phyloP scores from a whole-genome alignment of 2,113 vertebrate species.

The Silurus asotus region DNA sequence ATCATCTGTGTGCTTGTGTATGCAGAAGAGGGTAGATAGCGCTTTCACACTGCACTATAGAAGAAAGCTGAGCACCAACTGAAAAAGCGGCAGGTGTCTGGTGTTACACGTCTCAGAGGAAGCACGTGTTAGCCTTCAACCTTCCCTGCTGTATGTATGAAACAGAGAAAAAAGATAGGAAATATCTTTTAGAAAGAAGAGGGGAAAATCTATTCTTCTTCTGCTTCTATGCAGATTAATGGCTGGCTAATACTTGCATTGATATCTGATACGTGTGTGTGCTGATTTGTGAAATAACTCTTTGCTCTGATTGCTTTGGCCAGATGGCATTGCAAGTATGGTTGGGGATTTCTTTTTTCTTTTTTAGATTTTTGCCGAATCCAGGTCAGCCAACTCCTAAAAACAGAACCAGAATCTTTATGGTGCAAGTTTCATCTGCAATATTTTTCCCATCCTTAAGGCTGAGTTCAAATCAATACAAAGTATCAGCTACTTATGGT shows the following conservation, averaged over 20 bases:
- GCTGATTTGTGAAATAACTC: slow-evolving; percentile 47
- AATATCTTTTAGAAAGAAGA: too few relatives aligned
- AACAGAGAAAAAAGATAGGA: not conserved
- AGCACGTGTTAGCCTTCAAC: not conserved
- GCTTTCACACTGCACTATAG: not conserved
- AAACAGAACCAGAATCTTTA: not conserved
- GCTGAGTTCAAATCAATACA: not conserved
- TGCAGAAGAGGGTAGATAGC: not conserved
- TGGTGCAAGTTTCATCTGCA: not conserved
- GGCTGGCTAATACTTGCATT: not conserved
- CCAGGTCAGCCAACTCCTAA: not conserved
- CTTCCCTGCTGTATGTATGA: not conserved
- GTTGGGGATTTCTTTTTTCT: slow-evolving; percentile 16
- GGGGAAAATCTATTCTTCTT: not conserved
- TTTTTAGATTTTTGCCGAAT: slow-evolving; percentile 24
- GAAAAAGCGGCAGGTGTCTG: not conserved
- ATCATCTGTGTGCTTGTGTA: not conserved
- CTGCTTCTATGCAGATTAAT: not conserved
- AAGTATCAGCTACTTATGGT: not conserved
- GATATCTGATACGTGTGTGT: slow-evolving; percentile 16
- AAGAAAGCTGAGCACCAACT: not conserved
- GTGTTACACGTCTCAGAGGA: not conserved
- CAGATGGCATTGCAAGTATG: slow-evolving; percentile 45
- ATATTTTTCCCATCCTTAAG: not conserved
- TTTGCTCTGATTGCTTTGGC: slow-evolving; percentile 57